These are phyloP conservation scores for Platysteira castanea DNA, from an alignment of 2,113 vertebrate genomes.

Conservation along the genomic window DNA sequence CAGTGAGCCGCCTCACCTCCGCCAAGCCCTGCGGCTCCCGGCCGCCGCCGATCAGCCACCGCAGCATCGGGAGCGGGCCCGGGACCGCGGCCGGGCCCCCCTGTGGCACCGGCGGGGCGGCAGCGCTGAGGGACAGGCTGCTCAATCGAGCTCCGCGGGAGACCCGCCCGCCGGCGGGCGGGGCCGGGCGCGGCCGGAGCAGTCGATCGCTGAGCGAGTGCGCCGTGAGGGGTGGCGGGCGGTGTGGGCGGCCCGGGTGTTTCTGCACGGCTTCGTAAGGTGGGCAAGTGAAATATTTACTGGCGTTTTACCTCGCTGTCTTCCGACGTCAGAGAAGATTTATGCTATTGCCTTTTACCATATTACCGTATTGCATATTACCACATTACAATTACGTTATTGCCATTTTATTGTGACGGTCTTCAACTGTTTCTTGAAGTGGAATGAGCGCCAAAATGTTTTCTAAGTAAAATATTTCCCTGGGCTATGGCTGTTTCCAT, in stretches of 20 bases:
- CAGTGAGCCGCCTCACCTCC: conserved; percentile 73
- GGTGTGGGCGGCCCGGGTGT: accelerated
- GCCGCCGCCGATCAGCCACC: conserved; percentile 89
- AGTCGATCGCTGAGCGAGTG: background rate
- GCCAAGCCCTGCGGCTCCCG: conserved; percentile 83
- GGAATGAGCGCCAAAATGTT: accelerated
- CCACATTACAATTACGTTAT: accelerated
- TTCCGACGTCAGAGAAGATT: background rate
- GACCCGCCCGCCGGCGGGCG: background rate
- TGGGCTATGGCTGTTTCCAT: background rate
- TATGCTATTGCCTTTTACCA: background rate
- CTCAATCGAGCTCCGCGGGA: background rate
- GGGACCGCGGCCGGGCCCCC: accelerated
- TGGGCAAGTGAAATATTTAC: accelerated
- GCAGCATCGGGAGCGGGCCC: conserved; percentile 76
- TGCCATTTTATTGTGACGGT: accelerated
- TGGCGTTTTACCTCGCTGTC: too few species aligned
- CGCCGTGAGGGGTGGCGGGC: accelerated
- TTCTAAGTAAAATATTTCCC: background rate
- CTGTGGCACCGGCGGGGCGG: background rate
- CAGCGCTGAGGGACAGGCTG: accelerated
- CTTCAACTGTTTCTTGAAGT: background rate
- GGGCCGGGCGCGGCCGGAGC: background rate
- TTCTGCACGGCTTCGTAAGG: accelerated
- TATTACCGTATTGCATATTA: background rate